Base-by-base conservation (phyloP, 2,888 invertebrate genomes). In the Hartigia nigra region DNA sequence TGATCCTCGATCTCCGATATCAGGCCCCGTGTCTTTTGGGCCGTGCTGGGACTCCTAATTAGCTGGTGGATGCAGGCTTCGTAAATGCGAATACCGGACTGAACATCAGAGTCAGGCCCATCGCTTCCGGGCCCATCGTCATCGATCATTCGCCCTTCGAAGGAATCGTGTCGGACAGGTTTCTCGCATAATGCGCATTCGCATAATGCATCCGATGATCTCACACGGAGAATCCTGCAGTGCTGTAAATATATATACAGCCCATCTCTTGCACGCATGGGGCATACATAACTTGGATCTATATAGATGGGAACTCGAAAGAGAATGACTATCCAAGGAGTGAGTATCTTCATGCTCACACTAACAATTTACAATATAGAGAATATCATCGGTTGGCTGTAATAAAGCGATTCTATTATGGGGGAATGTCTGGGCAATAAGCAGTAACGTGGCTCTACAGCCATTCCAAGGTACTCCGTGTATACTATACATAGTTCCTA, bases 371-470 rank as follows among this genome's bases (percentile, higher is more conserved):
- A 37, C 32, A 69, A 55, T 39, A 80, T 78, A 31, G 32, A 69
- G 70, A 78, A 77, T 78, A 76, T 81, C 81, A 81, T 84, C 82
- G 76, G 36, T 74, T 31, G 31, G 78, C 70, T 72, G 55, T 80
- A 84, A 84, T 83, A 83, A 84, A 83, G 82, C 82, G 82, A 82
- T 86, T 83, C 82, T 78, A 82, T 84, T 83, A 82, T 80, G 55
- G 76, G 36, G 77, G 79, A 84, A 84, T 81, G 77, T 75, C 80
- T 78, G 78, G 81, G 81, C 82, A 82, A 86, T 86, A 85, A 86
- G 85, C 84, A 83, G 81, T 86, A 83, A 83, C 80, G 81, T 78
- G 79, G 74, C 79, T 77, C 75, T 39, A 31, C 69, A 37, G 79
- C 76, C 80, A 82, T 79, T 77, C 74, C 75, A 75, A 74, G 55